These are phyloP conservation scores for Cremastinae sp. DNA, from an alignment of 2,888 invertebrate species.

Conservation along the genomic window DNA sequence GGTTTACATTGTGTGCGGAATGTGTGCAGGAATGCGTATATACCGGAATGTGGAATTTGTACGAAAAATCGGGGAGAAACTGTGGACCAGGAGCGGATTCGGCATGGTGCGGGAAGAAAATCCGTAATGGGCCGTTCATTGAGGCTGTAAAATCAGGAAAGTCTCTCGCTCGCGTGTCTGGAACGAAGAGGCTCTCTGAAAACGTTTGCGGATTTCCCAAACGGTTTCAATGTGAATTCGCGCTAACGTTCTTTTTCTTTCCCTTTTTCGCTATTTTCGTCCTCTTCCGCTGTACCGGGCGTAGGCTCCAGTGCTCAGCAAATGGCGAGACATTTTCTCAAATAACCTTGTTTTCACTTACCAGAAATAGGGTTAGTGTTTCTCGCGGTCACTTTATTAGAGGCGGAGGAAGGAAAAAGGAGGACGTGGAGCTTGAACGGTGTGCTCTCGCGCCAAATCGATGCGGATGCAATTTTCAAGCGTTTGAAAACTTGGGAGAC, in stretches of 20 bases:
- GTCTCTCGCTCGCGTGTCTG: conserved; percentile 21
- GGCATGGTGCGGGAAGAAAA: too few relatives aligned
- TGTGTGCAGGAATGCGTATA: conserved; percentile 14
- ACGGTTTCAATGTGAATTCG: too few relatives aligned
- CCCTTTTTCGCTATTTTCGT: background rate
- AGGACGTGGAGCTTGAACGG: conserved; percentile 28
- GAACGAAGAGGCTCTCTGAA: background rate
- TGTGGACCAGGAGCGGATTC: background rate
- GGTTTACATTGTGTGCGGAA: conserved; percentile 15
- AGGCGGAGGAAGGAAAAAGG: conserved; percentile 46
- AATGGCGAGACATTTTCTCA: conserved; percentile 62
- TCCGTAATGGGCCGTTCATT: too few relatives aligned
- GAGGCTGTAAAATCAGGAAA: background rate
- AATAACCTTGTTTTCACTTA: conserved; percentile 62
- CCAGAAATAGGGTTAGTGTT: conserved; percentile 52
- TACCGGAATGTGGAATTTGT: conserved; percentile 5
- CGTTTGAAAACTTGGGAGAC: too few relatives aligned
- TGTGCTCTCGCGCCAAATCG: background rate
- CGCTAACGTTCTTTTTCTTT: conserved; percentile 19
- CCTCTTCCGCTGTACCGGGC: background rate
- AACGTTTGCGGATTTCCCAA: background rate
- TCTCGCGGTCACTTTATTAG: conserved; percentile 9
- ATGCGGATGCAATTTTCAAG: background rate
- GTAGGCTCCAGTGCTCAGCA: conserved; percentile 21
- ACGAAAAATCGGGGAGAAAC: background rate